Base-by-base conservation (phyloP, 1,140 invertebrate species). In the Halictus rubicundus region DNA sequence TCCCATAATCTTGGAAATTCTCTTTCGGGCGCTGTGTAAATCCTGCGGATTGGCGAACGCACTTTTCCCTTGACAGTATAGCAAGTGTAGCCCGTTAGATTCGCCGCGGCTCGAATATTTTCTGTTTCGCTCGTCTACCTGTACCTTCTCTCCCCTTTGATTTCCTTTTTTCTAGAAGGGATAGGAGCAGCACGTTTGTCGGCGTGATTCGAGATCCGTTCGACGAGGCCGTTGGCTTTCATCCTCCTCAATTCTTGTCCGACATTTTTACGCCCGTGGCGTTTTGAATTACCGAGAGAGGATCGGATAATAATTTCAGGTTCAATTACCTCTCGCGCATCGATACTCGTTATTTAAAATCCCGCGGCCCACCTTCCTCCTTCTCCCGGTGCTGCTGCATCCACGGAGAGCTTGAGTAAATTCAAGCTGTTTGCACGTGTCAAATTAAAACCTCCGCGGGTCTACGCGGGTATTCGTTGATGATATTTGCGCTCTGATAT, bases 341-440 rank as follows among this genome's bases (percentile, higher is more conserved):
- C 73, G 73, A 76, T 76, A 76, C 73, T 52, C 73, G 65, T 76
- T 76, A 76, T 76, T 68, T 68, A 76, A 76, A 68, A 76, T 76
- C 52, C 37, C 16, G 14, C 2, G 14, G 5, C 6, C 42, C 32
- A 49, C 25, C 73, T 49, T 46, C 19, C 25, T 16, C 23, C 7
- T 66, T 57, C 42, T 42, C 42, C 12, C 0, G 9, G 10, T 12
- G 42, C 9, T 12, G 46, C 12, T 37, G 37, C 25, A 4, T 57
- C 39, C 46, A 5, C 49, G 37, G 23, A 57, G 21, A 4, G 25
- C 25, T 37, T 46, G 64, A 68, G 65, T 59, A 76, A 76, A 76
- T 76, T 68, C 73, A 59, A 76, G 52, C 65, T 76, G 73, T 76
- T 76, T 76, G 73, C 73, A 60, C 65, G 73, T 66, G 65, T 76